Evolutionary conservation across 2,888 invertebrate genomes (phyloP), one percentile per base, ranked within the genome.

Genomic region (Nipponacmea schrenckii): DNA sequence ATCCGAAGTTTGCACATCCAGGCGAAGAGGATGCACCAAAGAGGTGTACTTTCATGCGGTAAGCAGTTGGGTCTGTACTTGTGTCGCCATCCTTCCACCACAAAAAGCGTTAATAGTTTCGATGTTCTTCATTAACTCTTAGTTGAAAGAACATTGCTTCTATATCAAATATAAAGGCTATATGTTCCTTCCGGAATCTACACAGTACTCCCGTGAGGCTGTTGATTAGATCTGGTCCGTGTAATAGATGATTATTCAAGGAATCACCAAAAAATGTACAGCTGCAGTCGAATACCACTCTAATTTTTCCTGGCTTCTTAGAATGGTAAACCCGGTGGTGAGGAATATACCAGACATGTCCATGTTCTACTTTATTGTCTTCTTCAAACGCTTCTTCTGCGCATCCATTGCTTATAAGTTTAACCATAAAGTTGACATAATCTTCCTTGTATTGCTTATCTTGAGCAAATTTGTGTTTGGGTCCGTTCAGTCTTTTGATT

Each of bases 181-280:
- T 67, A n/a, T 67, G 64, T 26, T 79, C 74, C 62, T 78, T 64
- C 27, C 80, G 31, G 56, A 80, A 80, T 27, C 77, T 68, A 3
- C 71, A 48, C 15, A 80, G 56, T 8, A 75, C 78, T 14, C 77
- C 80, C n/a, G 78, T 15, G 20, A 79, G 67, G 27, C 64, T 77
- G 50, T 79, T 79, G 24, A 67, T 76, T 8, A 79, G 71, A 64
- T 80, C 78, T 12, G 80, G 77, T 0, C 80, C 80, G 45, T 73
- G 77, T 15, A 78, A 24, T 12, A 79, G 65, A 31, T 70, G 62
- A 17, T 70, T 65, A 62, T 79, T 80, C n/a, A 80, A 64, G 7
- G 75, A 78, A 2, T 68, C 50, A 2, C 75, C 76, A 44, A 74
- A 17, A 48, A 64, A 77, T 39, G 72, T 72, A 2, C 73, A 73